phyloP scores from a whole-genome alignment of 92 coral and sea anemone genomes.

The Muricea muricata region DNA sequence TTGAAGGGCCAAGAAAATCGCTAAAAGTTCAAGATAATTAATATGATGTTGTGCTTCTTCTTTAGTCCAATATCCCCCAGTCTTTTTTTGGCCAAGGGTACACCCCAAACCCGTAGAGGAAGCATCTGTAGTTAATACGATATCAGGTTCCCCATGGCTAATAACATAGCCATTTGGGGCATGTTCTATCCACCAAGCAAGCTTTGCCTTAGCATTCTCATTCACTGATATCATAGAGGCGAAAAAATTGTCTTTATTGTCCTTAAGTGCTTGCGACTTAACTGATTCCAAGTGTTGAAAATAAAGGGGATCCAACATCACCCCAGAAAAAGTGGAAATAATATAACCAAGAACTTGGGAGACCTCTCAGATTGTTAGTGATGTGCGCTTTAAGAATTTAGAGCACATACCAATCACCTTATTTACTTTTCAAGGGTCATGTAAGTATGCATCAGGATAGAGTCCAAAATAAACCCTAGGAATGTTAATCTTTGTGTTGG shows the following conservation, averaged over 20 bases:
- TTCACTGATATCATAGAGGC: background rate
- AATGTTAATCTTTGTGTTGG: too few species aligned
- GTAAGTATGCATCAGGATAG: too few species aligned
- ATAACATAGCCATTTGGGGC: conserved; percentile 52
- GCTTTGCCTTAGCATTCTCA: too few species aligned
- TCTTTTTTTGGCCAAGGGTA: background rate
- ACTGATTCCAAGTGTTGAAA: too few species aligned
- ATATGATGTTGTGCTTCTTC: too few species aligned
- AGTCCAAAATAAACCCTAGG: too few species aligned
- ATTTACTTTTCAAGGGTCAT: background rate
- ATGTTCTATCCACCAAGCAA: too few species aligned
- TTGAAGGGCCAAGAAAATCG: conserved; percentile 66
- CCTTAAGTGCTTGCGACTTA: conserved; percentile 31
- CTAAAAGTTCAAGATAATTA: too few species aligned
- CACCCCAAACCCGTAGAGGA: too few species aligned
- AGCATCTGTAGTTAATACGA: conserved; percentile 5
- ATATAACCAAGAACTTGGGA: too few species aligned
- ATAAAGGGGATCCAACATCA: conserved; percentile 18
- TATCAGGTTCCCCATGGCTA: conserved; percentile 52
- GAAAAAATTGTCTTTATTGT: conserved; percentile 3
- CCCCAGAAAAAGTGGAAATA: conserved; percentile 43
- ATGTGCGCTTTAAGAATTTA: background rate
- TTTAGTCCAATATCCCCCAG: conserved; percentile 63
- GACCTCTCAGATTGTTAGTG: conserved; percentile 21
- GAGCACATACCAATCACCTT: background rate